Base-by-base conservation (phyloP, 2,888 invertebrate genomes). In the Helobdella robusta region DNA sequence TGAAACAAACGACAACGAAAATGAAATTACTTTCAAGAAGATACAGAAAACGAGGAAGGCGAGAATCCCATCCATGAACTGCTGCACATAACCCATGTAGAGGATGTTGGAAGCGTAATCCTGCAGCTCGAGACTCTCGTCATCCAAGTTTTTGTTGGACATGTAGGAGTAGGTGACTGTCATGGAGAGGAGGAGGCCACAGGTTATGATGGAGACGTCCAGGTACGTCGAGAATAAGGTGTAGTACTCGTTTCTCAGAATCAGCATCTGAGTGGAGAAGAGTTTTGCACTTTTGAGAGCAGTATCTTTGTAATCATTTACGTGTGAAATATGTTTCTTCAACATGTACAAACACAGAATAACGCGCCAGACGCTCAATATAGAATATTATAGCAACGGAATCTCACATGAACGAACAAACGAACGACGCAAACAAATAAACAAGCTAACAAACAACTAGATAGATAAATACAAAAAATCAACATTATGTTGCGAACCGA, bases 51-150 rank as follows among this genome's bases (percentile, higher is more conserved):
- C 60, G 35, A 36, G 30, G 28, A 60, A 28, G n/a, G 44, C 60
- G 25, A 60, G 23, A 44, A 40, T 20, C 15, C 40, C 30, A 23
- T 60, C 60, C 15, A 28, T 25, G 18, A 40, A 1, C 25, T 44
- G 23, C 30, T 60, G 60, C 25, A 60, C 30, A n/a, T 44, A 15
- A 36, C 35, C 32, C 60, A 60, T 60, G 46, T 35, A 60, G 3
- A 60, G 30, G 25, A 60, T 40, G 60, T 60, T 60, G 44, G 34
- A 36, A n/a, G 34, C 18, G 36, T 60, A 60, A 23, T 46, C 30
- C 25, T 20, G 46, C 4, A n/a, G 23, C 8, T 23, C 30, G 20
- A 32, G 46, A 15, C 40, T 60, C 28, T 60, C 60, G 3, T 44
- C 30, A 11, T 15, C 18, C 3, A 60, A 20, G 60, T 23, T 11